Conservation (phyloP, 2,113 vertebrate species). For the Sterna hirundo region DNA sequence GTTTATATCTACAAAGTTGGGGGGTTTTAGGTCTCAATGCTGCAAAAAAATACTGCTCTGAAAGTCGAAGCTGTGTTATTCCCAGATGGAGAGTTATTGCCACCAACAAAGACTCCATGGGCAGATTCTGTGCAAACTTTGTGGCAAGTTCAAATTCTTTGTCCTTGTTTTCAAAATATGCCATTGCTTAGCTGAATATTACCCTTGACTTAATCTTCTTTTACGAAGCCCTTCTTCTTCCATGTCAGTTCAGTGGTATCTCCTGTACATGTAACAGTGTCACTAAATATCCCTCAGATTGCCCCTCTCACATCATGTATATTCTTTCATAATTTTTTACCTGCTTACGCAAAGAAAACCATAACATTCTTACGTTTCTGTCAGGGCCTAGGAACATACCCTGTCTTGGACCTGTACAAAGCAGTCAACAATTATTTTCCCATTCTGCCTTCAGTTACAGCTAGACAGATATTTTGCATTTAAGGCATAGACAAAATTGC, state of each 20-base stretch:
- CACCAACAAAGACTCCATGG: background rate
- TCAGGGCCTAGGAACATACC: background rate
- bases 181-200: background rate
- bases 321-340: background rate
- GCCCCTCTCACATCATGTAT: background rate
- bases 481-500: background rate
- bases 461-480: background rate
- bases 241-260: background rate
- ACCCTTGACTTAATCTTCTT: background rate
- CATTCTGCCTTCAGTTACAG: background rate
- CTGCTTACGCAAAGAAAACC: background rate
- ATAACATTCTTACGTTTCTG: background rate
- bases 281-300: background rate
- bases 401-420: background rate
- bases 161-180: background rate
- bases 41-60: background rate
- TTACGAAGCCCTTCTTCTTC: background rate
- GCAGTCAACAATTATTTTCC: background rate
- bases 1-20: background rate
- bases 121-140: background rate
- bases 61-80: background rate
- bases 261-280: background rate
- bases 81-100: background rate
- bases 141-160: background rate
- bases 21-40: rapidly evolving